These are phyloP conservation scores for Paramormyrops kingsleyae DNA, from an alignment of 2,113 vertebrate genomes.

Conservation along the genomic window DNA sequence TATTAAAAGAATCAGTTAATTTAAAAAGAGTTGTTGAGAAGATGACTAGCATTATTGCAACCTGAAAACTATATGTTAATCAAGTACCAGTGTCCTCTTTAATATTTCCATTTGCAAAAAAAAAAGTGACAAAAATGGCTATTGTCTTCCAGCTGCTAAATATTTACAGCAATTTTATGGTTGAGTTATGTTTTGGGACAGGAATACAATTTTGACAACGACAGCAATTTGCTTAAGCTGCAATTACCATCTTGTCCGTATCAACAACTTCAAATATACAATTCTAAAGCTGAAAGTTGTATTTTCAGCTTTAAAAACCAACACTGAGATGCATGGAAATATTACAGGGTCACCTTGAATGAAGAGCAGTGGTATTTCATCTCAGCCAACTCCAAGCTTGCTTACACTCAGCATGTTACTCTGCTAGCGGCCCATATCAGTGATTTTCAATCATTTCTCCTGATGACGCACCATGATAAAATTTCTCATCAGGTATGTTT, in stretches of 20 bases:
- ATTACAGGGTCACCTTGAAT: background rate
- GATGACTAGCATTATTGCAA: background rate
- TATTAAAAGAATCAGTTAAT: background rate
- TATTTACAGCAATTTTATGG: background rate
- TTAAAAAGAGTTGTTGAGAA: background rate
- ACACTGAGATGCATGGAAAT: background rate
- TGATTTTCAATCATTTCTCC: background rate
- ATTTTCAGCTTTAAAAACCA: constrained; percentile 1
- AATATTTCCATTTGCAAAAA: background rate
- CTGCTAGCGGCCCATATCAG: background rate
- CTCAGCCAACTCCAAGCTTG: background rate
- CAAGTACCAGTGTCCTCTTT: background rate
- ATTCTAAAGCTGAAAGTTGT: background rate
- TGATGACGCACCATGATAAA: background rate
- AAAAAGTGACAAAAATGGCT: background rate
- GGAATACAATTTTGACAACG: background rate
- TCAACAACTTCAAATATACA: background rate
- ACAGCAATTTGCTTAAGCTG: background rate
- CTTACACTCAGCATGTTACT: background rate
- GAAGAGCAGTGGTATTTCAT: background rate
- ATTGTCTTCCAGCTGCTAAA: background rate
- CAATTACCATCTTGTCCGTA: background rate
- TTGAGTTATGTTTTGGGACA: background rate
- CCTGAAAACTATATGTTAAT: background rate
- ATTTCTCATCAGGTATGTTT: constrained; percentile 1